phyloP scores from a whole-genome alignment of 2,797 vertebrate genomes.

The Otolemur crassicaudatus region DNA sequence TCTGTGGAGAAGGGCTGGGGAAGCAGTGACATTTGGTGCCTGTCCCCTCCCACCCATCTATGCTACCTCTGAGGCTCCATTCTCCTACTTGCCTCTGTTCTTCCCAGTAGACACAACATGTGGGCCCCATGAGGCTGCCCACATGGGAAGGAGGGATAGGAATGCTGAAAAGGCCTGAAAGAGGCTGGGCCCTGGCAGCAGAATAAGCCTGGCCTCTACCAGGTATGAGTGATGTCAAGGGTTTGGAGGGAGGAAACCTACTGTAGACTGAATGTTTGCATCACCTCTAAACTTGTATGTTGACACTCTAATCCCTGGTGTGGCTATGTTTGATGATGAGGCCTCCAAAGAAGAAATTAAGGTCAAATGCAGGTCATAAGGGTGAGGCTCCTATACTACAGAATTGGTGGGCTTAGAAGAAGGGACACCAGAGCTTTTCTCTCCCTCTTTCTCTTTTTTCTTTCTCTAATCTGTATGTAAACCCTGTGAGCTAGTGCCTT shows the following conservation, averaged over 20 bases:
- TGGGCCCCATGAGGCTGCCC: background rate
- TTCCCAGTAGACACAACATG: accelerated
- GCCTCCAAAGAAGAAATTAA: background rate
- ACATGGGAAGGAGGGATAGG: background rate
- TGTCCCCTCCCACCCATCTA: background rate
- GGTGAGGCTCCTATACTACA: background rate
- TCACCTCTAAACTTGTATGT: background rate
- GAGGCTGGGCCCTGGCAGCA: background rate
- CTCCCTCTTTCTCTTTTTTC: background rate
- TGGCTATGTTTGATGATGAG: background rate
- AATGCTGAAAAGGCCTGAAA: background rate
- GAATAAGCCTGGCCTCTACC: background rate
- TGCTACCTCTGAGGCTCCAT: background rate
- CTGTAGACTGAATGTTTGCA: background rate
- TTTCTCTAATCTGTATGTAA: background rate
- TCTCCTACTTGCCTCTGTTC: background rate
- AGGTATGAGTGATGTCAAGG: background rate
- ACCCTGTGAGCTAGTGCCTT: accelerated
- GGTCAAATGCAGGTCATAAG: background rate
- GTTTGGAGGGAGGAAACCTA: accelerated
- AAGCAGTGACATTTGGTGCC: background rate
- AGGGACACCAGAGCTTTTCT: background rate
- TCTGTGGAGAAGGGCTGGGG: background rate
- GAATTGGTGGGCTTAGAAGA: background rate
- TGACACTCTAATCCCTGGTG: background rate